A percentile compares a stretch with the other conserved stretches of the same genome.
phyloP scores from a whole-genome alignment of 2,888 invertebrate species.

The Didymodactylos carnosus region DNA sequence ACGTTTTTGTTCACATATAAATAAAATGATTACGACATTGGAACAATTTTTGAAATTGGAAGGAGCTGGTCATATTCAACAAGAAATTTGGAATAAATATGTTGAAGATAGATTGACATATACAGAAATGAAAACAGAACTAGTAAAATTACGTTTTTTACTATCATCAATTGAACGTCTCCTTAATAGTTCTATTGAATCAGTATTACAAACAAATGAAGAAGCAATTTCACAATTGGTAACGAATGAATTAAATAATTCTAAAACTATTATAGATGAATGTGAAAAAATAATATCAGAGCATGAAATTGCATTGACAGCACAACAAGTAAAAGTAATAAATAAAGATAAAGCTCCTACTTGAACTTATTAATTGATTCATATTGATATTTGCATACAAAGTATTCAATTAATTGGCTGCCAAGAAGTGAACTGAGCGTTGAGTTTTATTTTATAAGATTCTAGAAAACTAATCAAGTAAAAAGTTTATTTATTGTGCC shows the following conservation, averaged over 20 bases:
- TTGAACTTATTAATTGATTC: too few relatives aligned
- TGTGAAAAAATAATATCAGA: neutral
- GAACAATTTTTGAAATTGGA: neutral
- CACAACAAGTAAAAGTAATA: neutral
- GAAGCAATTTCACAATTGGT: neutral
- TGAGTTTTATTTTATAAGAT: too few relatives aligned
- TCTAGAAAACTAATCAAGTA: too few relatives aligned
- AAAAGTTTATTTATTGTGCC: too few relatives aligned
- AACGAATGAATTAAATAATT: neutral
- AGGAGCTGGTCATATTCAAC: neutral
- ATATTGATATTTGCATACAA: too few relatives aligned
- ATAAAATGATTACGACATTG: neutral
- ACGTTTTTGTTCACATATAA: neutral
- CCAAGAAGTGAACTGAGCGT: too few relatives aligned
- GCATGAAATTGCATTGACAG: neutral
- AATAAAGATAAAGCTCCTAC: too few relatives aligned
- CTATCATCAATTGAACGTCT: neutral
- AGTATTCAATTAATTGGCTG: too few relatives aligned
- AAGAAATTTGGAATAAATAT: neutral
- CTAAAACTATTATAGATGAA: neutral
- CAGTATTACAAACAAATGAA: neutral
- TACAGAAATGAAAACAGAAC: neutral
- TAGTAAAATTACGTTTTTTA: neutral
- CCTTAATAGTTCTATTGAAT: neutral
- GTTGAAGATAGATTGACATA: neutral